Conservation (phyloP, 2,888 invertebrate genomes). For the Scelioninae gen. 2 region DNA sequence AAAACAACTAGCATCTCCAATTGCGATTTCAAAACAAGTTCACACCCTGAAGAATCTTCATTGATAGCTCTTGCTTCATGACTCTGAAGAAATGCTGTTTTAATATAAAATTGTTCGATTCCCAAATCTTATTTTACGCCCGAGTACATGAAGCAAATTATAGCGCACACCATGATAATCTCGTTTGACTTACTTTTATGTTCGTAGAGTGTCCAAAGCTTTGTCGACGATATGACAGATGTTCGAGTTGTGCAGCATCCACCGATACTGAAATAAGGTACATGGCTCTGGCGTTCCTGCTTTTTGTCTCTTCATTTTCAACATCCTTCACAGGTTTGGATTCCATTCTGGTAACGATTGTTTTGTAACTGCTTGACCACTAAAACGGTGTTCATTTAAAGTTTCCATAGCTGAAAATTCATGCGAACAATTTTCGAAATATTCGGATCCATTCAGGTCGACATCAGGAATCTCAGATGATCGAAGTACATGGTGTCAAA, state of each 20-base stretch:
- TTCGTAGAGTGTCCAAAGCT: too few species aligned
- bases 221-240: conserved; percentile 30
- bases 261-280: conserved; percentile 33
- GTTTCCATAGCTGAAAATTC: conserved; percentile 64
- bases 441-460: too few species aligned
- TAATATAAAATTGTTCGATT: conserved; percentile 25
- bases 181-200: too few species aligned
- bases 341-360: conserved; percentile 35
- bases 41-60: conserved; percentile 48
- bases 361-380: conserved; percentile 46
- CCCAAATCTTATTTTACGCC: conserved; percentile 4
- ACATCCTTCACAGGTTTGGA: neutral
- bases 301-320: neutral
- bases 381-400: conserved; percentile 58
- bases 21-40: conserved; percentile 16
- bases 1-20: conserved; percentile 45
- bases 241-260: conserved; percentile 39
- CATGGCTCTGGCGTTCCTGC: conserved; percentile 42
- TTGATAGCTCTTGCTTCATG: conserved; percentile 39
- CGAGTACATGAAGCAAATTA: conserved; percentile 28
- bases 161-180: conserved; percentile 51
- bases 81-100: conserved; percentile 25
- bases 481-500: too few species aligned
- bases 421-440: too few species aligned
- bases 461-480: too few species aligned